Evolutionary conservation across 2,888 invertebrate species (phyloP), one percentile per base, ranked within the genome.

Genomic region (Clepsis dumicolana): DNA sequence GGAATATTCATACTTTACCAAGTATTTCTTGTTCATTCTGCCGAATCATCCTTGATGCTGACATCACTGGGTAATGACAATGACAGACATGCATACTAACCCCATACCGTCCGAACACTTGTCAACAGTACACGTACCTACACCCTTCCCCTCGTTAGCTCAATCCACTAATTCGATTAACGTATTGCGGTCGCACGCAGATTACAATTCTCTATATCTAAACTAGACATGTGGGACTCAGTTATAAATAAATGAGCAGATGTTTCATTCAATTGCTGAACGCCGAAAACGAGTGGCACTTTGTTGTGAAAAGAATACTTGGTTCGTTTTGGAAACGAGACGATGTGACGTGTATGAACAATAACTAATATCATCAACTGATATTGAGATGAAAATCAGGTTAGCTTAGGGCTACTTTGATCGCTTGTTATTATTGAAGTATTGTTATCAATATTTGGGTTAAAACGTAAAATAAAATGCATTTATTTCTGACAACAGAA

Each of bases 81-180:
- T n/a, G n/a, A n/a, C n/a, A n/a, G n/a, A n/a, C n/a, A n/a, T n/a
- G 35, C 12, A 35, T 10, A 35, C 35, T 5, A 7, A 4, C 29
- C 16, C 2, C 50, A 24, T 4, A 7, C 25, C 14, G 14, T 14
- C n/a, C 10, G 18, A 0, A 14, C 14, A 56, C 52, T 32, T 56
- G 35, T 35, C 32, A 56, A n/a, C 24, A 56, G 21, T 35, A 32
- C n/a, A n/a, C n/a, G n/a, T n/a, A n/a, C n/a, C n/a, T n/a, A n/a
- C 32, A 16, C 41, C 35, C 56, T 25, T 50, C 48, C 38, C 38
- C 52, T 68, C 59, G 38, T 57, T 41, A 29, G 25, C 18, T 29
- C 57, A 29, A n/a, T 44, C 63, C 52, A n/a, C 41, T 57, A 59
- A 68, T 32, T 68, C 63, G 50, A 57, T 57, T 68, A 68, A 50